Evolutionary conservation across 2,888 invertebrate genomes (phyloP), one percentile per base, ranked within the genome.

Genomic region (Eledone cirrhosa): DNA sequence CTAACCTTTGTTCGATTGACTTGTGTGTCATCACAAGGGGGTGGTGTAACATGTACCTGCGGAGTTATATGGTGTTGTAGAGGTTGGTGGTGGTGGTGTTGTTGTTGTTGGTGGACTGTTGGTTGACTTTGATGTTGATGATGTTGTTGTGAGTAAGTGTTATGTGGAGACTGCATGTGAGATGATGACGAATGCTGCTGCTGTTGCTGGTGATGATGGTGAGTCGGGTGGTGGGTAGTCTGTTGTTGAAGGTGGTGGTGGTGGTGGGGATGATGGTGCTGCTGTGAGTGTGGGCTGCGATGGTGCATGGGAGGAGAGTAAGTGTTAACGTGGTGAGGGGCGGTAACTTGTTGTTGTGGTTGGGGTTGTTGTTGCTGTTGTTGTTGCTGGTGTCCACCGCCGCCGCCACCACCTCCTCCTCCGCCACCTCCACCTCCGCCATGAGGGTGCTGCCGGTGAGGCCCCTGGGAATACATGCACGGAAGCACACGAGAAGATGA

Each of bases 1-100:
- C 75, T 75, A 48, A 75, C 75, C 75, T 75, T 41, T 19, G 75
- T 69, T 69, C 33, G 69, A 69, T 69, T 41, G 75, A 47, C 75
- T 41, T 75, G 75, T 48, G 75, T 41, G n/a, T 75, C 75, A 75
- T 48, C 47, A 75, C 48, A 69, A 24, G 69, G 75, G 41, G 75
- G 75, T 16, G 75, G 75, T 13, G 48, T 75, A 24, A 75, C 75
- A 47, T 75, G 75, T 75, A 75, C 75, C 27, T 75, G 75, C 47
- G 75, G 75, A 48, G 75, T 41, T 48, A 75, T 75, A n/a, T 75
- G 75, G 27, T 75, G 75, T n/a, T 75, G 75, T 31, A 48, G 11
- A 19, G 24, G 27, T 24, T 41, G 75, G 27, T n/a, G 47, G 13
- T 33, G 75, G 41, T 75, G 75, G 41, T 31, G 75, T 8, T 41